A percentile compares a stretch with the other conserved stretches of the same genome.
Conservation (phyloP, 2,888 invertebrate species). For the Helicoverpa assulta region DNA sequence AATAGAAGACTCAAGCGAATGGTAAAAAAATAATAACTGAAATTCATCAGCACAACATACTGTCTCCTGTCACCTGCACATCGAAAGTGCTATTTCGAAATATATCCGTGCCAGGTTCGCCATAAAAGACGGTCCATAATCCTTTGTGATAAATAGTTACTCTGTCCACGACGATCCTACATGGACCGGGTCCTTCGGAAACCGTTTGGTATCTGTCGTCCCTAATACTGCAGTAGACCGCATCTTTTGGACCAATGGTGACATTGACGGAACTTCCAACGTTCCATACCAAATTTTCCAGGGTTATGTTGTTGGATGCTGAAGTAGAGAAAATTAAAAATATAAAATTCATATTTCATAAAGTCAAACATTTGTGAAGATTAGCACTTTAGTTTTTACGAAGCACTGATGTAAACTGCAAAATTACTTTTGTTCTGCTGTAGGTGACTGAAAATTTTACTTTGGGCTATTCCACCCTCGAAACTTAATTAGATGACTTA, state of each 20-base stretch:
- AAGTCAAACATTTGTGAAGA: no score
- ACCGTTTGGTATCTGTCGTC: constrained; percentile 64
- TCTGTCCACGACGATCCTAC: constrained; percentile 70
- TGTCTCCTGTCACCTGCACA: constrained; percentile 68
- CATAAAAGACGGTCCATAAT: constrained; percentile 73
- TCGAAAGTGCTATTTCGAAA: constrained; percentile 63
- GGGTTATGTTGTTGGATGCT: constrained; percentile 40
- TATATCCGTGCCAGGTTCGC: constrained; percentile 69
- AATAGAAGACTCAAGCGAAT: no score
- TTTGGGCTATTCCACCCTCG: no score
- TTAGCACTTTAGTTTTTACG: no score
- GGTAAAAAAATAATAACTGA: no score
- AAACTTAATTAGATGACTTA: no score
- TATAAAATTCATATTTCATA: no score
- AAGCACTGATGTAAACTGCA: no score
- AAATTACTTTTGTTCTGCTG: no score
- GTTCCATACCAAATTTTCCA: no score
- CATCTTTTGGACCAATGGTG: constrained; percentile 73
- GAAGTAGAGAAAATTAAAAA: no score
- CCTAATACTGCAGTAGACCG: constrained; percentile 76
- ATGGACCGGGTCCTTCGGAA: constrained; percentile 79
- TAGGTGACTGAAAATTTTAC: no score
- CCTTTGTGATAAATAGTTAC: constrained; percentile 72
- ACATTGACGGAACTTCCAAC: constrained; percentile 59
- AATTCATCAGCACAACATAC: constrained; percentile 56